Percentiles rank a stretch among this genome's conserved stretches.
These are phyloP conservation scores for Macrotus californicus DNA, from an alignment of 2,113 vertebrate genomes.

Conservation along the genomic window DNA sequence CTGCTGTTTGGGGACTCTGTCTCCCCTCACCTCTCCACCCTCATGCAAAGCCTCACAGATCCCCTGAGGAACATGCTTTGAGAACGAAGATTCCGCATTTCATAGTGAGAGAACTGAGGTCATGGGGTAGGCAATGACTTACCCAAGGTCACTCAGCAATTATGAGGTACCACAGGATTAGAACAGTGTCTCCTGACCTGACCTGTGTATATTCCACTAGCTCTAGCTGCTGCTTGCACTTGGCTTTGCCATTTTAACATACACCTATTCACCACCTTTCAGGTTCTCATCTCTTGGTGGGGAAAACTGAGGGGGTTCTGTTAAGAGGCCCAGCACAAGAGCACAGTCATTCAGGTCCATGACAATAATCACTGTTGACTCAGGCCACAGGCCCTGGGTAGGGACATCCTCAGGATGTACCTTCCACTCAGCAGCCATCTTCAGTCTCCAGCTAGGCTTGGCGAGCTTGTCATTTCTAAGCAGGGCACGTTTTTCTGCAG, in stretches of 20 bases:
- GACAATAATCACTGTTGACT: background rate
- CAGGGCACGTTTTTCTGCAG: conserved; percentile 60
- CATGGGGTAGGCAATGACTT: background rate
- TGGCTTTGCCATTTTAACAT: background rate
- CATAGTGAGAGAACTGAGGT: background rate
- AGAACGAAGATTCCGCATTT: background rate
- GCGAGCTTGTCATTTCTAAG: conserved; percentile 57
- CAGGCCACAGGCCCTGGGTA: background rate
- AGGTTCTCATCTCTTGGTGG: background rate
- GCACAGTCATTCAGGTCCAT: background rate
- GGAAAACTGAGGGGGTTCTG: too few relatives aligned
- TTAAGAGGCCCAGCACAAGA: background rate
- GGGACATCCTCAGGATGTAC: background rate
- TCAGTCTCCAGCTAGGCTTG: background rate
- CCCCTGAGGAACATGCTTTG: background rate
- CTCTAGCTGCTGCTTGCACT: background rate
- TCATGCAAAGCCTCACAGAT: background rate
- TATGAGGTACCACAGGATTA: background rate
- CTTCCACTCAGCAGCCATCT: background rate
- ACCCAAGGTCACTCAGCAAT: background rate
- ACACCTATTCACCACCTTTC: background rate
- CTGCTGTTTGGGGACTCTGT: background rate
- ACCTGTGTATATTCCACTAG: fast-evolving
- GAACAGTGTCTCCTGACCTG: background rate
- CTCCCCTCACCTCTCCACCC: background rate